Base-by-base conservation (phyloP, 1,140 invertebrate species). In the Wiebesia pumilae region DNA sequence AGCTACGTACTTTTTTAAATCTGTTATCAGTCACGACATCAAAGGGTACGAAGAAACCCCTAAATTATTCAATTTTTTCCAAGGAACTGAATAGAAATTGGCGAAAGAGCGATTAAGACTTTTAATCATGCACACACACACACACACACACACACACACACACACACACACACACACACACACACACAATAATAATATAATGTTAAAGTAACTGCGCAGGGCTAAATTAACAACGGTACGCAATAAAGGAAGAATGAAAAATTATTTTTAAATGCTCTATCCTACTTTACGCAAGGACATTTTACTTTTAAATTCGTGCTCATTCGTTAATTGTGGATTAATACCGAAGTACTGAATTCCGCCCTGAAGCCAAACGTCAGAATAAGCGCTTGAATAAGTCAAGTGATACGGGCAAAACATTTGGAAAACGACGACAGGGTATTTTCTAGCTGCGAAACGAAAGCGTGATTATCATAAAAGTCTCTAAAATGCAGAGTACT, bases 41-140 rank as follows among this genome's bases (percentile, higher is more conserved):
- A 65, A 51, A 12, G 21, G 27, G 16, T 43, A 67, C 58, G 38
- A 65, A 35, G 38, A 30, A 67, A 78, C 40, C 73, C 40, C 67
- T 71, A 71, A 73, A 83, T 73, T 83, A 83, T 73, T 83, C 81
- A 83, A 51, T 83, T 58, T 83, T 73, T 73, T 83, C n/a, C 43
- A 40, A 83, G n/a, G n/a, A 58, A 83, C 12, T 30, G n/a, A 83
- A 24, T 6, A 80, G 6, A 69, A 54, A 54, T 35, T 38, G 58
- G 35, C n/a, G 30, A 81, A 81, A 81, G 35, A 43, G 24, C 21
- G 21, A n/a, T 75, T 43, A 75, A 43, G 38, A 38, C 21, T 3
- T 69, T 40, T 40, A 73, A 73, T 73, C 69, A 24, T 73, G 43
- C 12, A n/a, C n/a, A n/a, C n/a, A n/a, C n/a, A n/a, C n/a, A n/a